Evolutionary conservation across 2,113 vertebrate genomes (phyloP).

Genomic region (Ranitomeya imitator): DNA sequence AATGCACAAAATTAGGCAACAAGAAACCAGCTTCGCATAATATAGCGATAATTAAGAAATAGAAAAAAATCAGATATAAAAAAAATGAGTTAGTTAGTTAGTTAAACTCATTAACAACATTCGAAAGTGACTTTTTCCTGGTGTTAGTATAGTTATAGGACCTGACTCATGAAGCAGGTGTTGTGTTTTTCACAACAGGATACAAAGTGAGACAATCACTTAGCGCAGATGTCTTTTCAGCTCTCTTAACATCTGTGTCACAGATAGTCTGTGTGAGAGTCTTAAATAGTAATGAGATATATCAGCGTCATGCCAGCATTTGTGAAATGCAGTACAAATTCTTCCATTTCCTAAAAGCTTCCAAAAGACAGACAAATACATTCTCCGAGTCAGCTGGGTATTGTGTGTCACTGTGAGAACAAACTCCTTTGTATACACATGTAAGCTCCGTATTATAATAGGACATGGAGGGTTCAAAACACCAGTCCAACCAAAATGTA

Average conservation of each 20-base stretch:
- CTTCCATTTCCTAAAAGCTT: conserved; percentile 30
- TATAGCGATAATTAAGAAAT: not conserved
- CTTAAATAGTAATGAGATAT: conserved; percentile 51
- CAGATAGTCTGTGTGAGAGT: not conserved
- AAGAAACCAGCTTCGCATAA: not conserved
- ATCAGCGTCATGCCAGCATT: conserved; percentile 33
- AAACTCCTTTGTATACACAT: not conserved
- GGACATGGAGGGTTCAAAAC: not conserved
- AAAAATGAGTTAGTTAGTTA: not conserved
- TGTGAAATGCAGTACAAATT: conserved; percentile 24
- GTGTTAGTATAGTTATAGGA: conserved; percentile 18
- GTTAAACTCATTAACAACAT: conserved; percentile 25
- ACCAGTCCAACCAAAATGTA: not conserved
- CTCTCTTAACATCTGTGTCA: conserved; percentile 33
- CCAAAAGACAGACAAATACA: not conserved
- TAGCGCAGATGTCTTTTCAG: conserved; percentile 10
- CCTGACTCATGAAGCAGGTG: conserved; percentile 42
- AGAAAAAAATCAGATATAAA: not conserved
- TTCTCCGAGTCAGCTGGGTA: not conserved
- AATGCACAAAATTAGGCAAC: not conserved
- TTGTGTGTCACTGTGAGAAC: not conserved
- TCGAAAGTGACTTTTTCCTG: not conserved
- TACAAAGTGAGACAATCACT: conserved; percentile 19
- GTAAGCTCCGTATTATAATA: not conserved
- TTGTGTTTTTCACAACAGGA: conserved; percentile 32